Evolutionary conservation across 2,113 vertebrate genomes (phyloP), one percentile per base, ranked within the genome.

Genomic region (Promerops cafer): DNA sequence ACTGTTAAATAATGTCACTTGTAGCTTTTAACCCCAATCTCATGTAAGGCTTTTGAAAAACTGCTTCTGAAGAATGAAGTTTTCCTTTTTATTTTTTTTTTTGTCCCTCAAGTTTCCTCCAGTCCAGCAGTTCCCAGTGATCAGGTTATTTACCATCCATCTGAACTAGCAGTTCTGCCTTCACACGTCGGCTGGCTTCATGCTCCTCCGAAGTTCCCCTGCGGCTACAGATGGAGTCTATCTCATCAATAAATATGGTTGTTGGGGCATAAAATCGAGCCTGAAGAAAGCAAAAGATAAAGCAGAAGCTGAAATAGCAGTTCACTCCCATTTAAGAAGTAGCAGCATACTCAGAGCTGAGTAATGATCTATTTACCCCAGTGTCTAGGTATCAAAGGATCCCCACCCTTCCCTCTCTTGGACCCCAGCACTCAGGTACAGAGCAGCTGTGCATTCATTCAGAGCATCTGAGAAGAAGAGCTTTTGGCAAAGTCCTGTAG

Each of bases 201-300:
- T 99, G 99, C 37, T 99, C 99, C 92, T 99, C 99, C 2, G 99
- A 99, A 2, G 99, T 99, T 31, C 99, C 99, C 96, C 99, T 98
- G 80, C 99, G 99, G 96, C 99, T 99, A 96, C 99, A 99, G 94
- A 99, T 99, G 44, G 99, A 99, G 96, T 99, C 99, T n/a, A 99
- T 99, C 90, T 99, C 99, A 81, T 99, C 99, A 45, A 99, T 99
- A 97, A 99, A 99, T 97, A 99, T 99, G 10, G 99, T 99, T 42
- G 99, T 99, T 7, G 99, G 99, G 91, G 99, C 99, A 50, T 99
- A 99, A 97, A 99, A 99, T 85, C 99, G 98, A 53, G 99, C 99
- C 99, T 99, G 94, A n/a, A 90, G 24, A 54, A 87, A 93, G 64
- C 57, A 96, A 79, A 77, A 95, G 22, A 91, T 12, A 60, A 83